phyloP scores from a whole-genome alignment of 2,113 vertebrate species.

The Triplophysa siluroides region DNA sequence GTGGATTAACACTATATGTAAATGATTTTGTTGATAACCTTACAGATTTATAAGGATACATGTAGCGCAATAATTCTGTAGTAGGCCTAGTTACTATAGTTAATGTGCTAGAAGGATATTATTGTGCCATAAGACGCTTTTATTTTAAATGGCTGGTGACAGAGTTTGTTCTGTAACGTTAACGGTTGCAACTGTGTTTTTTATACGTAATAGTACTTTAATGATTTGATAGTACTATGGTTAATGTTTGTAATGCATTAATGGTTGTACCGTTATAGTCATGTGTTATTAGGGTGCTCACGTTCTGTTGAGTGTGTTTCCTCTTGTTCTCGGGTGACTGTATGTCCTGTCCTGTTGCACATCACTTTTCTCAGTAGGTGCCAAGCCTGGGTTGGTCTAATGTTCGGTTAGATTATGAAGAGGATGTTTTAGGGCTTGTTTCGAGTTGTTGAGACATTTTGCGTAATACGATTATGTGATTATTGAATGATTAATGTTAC shows the following conservation, averaged over 20 bases:
- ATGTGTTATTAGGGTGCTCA: neutral
- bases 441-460: neutral
- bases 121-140: no score
- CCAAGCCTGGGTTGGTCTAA: neutral
- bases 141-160: no score
- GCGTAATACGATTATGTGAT: neutral
- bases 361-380: neutral
- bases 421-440: constrained; percentile 6
- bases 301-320: neutral
- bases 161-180: no score
- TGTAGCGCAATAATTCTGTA: neutral
- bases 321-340: neutral
- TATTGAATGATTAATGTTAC: neutral
- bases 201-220: neutral
- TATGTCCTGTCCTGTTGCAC: neutral
- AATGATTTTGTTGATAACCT: neutral
- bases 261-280: neutral
- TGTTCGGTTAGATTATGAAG: neutral
- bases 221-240: neutral
- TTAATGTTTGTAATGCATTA: neutral
- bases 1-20: neutral
- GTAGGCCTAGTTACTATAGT: neutral
- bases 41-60: neutral
- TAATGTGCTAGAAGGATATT: neutral
- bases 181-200: no score